phyloP scores from a whole-genome alignment of 2,113 vertebrate genomes.

The Megaceryle maxima region DNA sequence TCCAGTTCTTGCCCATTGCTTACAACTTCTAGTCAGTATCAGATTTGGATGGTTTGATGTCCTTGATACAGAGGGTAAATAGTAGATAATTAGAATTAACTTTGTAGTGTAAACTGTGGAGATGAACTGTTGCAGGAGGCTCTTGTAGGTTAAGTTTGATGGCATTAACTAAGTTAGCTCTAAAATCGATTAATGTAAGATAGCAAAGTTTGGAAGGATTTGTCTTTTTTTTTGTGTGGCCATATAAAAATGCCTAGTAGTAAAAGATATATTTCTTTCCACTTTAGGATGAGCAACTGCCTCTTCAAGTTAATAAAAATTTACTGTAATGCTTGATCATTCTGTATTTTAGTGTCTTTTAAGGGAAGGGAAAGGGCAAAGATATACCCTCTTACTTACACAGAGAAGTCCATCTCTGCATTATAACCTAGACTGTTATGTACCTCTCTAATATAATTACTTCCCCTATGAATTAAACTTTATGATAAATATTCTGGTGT shows the following conservation, averaged over 20 bases:
- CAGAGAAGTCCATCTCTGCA: background rate
- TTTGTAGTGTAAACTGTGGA: background rate
- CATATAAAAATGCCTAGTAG: background rate
- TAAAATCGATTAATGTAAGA: background rate
- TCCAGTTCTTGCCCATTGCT: background rate
- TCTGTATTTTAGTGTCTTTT: background rate
- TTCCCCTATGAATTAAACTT: background rate
- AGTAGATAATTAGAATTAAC: background rate
- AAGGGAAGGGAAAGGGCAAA: background rate
- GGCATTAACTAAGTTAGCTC: background rate
- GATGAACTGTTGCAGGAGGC: background rate
- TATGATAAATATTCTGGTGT: background rate
- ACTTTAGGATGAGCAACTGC: background rate
- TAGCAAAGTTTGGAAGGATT: background rate
- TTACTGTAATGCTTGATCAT: background rate
- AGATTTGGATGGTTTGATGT: background rate
- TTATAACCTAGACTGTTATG: background rate
- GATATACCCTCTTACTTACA: background rate
- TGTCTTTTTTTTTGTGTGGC: background rate
- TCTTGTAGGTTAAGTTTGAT: background rate
- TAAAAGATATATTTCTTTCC: background rate
- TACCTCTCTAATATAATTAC: background rate
- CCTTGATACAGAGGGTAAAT: background rate
- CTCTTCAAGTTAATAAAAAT: background rate
- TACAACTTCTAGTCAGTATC: background rate